Conservation (phyloP, 1,140 invertebrate species). For the Orchesella cincta region DNA sequence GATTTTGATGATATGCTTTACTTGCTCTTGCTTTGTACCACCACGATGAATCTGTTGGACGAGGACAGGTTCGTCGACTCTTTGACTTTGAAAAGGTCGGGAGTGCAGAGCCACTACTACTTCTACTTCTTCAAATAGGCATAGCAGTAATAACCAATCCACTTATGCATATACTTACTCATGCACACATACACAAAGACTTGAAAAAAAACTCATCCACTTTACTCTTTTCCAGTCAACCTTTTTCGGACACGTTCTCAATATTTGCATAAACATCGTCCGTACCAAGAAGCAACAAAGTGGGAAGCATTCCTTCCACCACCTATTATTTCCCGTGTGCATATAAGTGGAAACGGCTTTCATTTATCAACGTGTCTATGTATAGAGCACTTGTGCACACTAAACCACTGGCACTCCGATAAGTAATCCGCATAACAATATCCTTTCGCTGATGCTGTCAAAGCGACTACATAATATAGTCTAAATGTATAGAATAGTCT, state of each 20-base stretch:
- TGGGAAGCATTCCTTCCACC: too few species aligned
- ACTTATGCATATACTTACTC: background rate
- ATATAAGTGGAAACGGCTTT: too few species aligned
- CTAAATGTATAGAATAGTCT: too few species aligned
- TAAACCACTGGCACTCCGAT: too few species aligned
- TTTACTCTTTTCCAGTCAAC: background rate
- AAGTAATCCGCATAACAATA: too few species aligned
- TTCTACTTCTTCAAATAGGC: background rate
- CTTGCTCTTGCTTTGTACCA: background rate
- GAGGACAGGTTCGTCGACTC: conserved; percentile 54
- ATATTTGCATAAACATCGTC: background rate
- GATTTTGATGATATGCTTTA: background rate
- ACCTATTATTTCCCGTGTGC: too few species aligned
- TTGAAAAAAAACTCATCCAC: conserved; percentile 4
- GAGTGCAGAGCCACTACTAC: conserved; percentile 51
- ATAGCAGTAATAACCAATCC: background rate
- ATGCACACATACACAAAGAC: background rate
- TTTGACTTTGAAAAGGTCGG: conserved; percentile 54
- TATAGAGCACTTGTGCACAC: too few species aligned
- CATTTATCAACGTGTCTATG: too few species aligned
- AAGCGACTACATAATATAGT: too few species aligned
- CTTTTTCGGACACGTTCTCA: background rate
- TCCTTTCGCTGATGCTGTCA: too few species aligned
- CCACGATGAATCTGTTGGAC: conserved; percentile 43
- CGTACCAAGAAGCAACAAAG: too few species aligned